A percentile compares a stretch with the other conserved stretches of the same genome.
phyloP scores from a whole-genome alignment of 2,888 invertebrate genomes.

The Chydorus sphaericus region DNA sequence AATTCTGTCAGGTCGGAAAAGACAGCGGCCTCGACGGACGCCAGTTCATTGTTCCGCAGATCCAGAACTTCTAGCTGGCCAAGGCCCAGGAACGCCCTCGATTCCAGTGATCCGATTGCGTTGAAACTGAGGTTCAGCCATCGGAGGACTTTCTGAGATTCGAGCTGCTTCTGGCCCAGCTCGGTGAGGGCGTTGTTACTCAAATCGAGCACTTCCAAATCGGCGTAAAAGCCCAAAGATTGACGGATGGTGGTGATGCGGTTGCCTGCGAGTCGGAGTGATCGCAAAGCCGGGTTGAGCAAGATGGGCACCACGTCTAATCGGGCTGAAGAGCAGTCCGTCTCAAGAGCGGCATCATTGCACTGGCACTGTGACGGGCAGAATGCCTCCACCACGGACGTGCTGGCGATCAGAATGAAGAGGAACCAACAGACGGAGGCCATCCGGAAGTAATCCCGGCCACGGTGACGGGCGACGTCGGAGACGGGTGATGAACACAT shows the following conservation, averaged over 20 bases:
- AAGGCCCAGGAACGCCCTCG: not conserved
- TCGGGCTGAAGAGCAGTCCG: conserved; percentile 5
- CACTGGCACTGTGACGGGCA: conserved; percentile 14
- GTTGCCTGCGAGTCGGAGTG: conserved; percentile 4
- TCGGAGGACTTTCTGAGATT: conserved; percentile 4
- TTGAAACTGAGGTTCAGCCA: conserved; percentile 4
- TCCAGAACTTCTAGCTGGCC: conserved; percentile 9
- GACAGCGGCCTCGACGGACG: not conserved
- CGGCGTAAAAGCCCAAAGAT: conserved; percentile 8
- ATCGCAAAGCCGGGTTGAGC: conserved; percentile 11
- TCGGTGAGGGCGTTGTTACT: not conserved
- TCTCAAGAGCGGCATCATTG: conserved; percentile 4
- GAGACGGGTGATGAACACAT: not conserved
- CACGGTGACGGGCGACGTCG: not conserved
- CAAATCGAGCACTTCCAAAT: conserved; percentile 6
- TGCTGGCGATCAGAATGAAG: not conserved
- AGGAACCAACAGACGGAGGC: not conserved
- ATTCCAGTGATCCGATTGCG: not conserved
- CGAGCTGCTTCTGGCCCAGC: conserved; percentile 2
- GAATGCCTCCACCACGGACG: not conserved
- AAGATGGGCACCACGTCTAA: conserved; percentile 13
- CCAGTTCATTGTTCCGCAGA: conserved; percentile 8
- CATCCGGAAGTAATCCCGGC: not conserved
- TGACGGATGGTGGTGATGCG: conserved; percentile 11
- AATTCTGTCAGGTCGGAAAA: not conserved